These are phyloP conservation scores for Muscina levida DNA, from an alignment of 2,888 invertebrate genomes.

Conservation along the genomic window DNA sequence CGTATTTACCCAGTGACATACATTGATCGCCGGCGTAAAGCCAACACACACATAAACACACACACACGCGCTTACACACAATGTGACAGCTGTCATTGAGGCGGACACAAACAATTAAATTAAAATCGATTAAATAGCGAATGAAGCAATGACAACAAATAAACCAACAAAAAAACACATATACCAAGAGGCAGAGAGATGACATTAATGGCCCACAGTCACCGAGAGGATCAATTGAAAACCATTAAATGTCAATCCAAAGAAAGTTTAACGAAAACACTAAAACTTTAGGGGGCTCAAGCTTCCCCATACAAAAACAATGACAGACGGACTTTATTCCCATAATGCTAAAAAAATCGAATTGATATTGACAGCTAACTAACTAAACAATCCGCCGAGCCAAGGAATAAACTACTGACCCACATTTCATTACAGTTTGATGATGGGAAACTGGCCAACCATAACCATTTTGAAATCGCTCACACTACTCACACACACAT, in stretches of 20 bases:
- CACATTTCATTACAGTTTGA: conserved; percentile 32
- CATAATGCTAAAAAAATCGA: conserved; percentile 14
- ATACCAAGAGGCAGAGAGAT: no score
- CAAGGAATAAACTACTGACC: conserved; percentile 58
- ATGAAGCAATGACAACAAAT: conserved; percentile 31
- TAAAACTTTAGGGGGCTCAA: no score
- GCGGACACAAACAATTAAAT: conserved; percentile 55
- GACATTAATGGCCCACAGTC: no score
- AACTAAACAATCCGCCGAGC: no score
- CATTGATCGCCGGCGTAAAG: no score
- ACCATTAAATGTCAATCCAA: conserved; percentile 6
- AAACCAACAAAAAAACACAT: conserved; percentile 20
- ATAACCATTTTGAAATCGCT: no score
- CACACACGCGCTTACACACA: not conserved
- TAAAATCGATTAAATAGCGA: conserved; percentile 58
- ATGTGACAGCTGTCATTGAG: conserved; percentile 45
- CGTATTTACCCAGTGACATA: no score
- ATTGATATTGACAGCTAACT: conserved; percentile 7
- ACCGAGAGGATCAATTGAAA: conserved; percentile 11
- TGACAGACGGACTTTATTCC: conserved; percentile 6
- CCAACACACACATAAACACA: conserved; percentile 8
- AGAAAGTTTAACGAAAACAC: no score
- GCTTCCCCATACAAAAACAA: not conserved
- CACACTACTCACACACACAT: no score
- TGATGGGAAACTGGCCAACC: no score